Conservation (phyloP, 1,140 invertebrate genomes). For the Vanessa atalanta region DNA sequence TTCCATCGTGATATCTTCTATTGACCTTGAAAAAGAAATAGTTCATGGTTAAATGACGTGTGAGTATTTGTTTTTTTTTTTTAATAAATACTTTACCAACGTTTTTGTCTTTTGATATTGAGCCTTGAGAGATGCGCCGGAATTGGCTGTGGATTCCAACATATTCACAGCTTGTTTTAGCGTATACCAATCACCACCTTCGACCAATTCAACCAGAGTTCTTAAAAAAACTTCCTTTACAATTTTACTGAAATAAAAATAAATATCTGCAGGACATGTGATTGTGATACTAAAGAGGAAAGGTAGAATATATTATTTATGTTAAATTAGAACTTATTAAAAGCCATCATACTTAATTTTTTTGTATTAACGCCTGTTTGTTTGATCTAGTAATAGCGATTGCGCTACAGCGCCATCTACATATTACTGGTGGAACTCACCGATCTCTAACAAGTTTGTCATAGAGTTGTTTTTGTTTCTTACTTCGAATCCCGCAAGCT, state of each 20-base stretch:
- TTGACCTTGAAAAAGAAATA: conserved; percentile 43
- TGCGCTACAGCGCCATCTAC: conserved; percentile 50
- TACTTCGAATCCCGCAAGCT: conserved; percentile 14
- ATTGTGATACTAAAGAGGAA: too few relatives aligned
- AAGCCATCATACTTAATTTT: too few relatives aligned
- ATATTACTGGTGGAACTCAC: conserved; percentile 44
- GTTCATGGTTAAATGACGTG: background rate
- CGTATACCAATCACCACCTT: conserved; percentile 47
- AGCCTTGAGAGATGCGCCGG: conserved; percentile 26
- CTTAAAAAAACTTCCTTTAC: conserved; percentile 54
- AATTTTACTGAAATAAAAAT: conserved; percentile 47
- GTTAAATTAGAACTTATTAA: too few relatives aligned
- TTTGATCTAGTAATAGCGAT: background rate
- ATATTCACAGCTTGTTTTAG: conserved; percentile 47
- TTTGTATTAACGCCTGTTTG: too few relatives aligned
- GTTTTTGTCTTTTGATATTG: conserved; percentile 46
- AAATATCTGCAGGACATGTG: background rate
- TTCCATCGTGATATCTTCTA: conserved; percentile 39
- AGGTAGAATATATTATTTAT: too few relatives aligned
- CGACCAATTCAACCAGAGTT: conserved; percentile 53
- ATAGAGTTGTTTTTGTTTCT: conserved; percentile 41
- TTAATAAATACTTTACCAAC: conserved; percentile 37
- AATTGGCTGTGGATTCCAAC: conserved; percentile 41
- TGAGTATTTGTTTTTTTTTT: background rate
- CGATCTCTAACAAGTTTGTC: conserved; percentile 56